Evolutionary conservation across 1,140 invertebrate genomes (phyloP).

Genomic region (Zaprionus ornatus): DNA sequence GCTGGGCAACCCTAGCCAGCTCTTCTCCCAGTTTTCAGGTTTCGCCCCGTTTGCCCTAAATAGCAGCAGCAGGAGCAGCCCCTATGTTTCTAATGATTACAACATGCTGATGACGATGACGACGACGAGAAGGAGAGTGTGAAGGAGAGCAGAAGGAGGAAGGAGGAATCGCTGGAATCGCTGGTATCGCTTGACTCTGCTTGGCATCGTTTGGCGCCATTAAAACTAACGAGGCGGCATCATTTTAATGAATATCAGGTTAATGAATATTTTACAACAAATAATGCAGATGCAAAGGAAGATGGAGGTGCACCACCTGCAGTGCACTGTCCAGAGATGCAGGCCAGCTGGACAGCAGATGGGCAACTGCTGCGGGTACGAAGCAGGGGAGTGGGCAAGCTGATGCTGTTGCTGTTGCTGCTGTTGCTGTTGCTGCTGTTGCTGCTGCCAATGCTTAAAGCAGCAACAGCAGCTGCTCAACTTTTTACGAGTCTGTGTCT

Average conservation of each 20-base stretch:
- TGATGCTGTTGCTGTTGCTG: no score
- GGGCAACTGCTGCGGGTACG: neutral
- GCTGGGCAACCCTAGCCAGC: neutral
- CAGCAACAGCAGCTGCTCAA: conserved; percentile 10
- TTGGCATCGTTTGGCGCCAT: conserved; percentile 58
- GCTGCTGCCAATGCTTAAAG: neutral
- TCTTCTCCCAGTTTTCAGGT: neutral
- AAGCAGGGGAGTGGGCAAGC: neutral
- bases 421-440: no score
- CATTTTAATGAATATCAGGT: conserved; percentile 76
- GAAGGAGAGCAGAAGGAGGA: neutral
- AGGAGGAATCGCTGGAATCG: neutral
- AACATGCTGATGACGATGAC: conserved; percentile 48
- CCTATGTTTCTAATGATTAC: conserved; percentile 30
- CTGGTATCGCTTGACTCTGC: neutral
- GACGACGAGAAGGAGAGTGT: conserved; percentile 25
- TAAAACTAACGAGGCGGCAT: conserved; percentile 73
- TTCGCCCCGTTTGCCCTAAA: conserved; percentile 19
- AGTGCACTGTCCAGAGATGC: conserved; percentile 8
- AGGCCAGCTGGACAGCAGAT: conserved; percentile 23
- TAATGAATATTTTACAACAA: conserved; percentile 77
- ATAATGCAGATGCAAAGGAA: conserved; percentile 13
- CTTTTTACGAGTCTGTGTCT: conserved; percentile 11
- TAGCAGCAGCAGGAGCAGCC: conserved; percentile 11
- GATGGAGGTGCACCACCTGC: conserved; percentile 35